Evolutionary conservation across 2,113 vertebrate genomes (phyloP).

Genomic region (Turnix velox): DNA sequence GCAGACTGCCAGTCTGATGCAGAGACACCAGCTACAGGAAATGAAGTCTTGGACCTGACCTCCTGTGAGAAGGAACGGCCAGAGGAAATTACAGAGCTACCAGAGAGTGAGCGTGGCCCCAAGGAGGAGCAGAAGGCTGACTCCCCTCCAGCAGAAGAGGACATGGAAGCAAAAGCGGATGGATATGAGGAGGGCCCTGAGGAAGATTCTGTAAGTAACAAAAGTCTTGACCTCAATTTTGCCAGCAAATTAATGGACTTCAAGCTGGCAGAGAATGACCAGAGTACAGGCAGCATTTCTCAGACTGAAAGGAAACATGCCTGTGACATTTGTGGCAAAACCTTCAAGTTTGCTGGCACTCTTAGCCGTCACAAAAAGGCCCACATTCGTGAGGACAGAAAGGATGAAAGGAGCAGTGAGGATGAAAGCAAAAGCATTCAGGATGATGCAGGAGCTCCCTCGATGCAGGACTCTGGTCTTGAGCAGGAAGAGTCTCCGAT

Average conservation of each 20-base stretch:
- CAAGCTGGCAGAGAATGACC: conserved; percentile 79
- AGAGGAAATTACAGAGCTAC: conserved; percentile 22
- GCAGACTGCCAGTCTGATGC: conserved; percentile 87
- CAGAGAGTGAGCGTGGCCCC: background rate
- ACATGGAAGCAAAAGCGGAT: conserved; percentile 34
- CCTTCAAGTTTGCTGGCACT: conserved; percentile 90
- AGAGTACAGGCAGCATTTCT: conserved; percentile 33
- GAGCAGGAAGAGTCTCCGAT: conserved; percentile 52
- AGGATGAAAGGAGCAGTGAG: conserved; percentile 61
- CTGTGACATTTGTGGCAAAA: conserved; percentile 87
- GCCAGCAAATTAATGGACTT: conserved; percentile 94
- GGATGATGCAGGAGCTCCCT: conserved; percentile 33
- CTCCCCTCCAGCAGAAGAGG: conserved; percentile 35
- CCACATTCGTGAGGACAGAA: conserved; percentile 75
- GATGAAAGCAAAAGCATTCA: conserved; percentile 24
- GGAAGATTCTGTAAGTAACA: conserved; percentile 91
- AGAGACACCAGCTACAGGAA: conserved; percentile 62
- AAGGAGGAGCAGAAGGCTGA: conserved; percentile 35
- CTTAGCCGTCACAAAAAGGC: conserved; percentile 89
- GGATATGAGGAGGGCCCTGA: conserved; percentile 66
- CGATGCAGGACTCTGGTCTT: conserved; percentile 14
- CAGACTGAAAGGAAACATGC: conserved; percentile 82
- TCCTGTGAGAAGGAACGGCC: conserved; percentile 37
- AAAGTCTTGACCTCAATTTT: conserved; percentile 93
- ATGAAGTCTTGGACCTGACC: conserved; percentile 79